These are phyloP conservation scores for Matsumurasca onukii DNA, from an alignment of 1,140 invertebrate genomes.

Conservation along the genomic window DNA sequence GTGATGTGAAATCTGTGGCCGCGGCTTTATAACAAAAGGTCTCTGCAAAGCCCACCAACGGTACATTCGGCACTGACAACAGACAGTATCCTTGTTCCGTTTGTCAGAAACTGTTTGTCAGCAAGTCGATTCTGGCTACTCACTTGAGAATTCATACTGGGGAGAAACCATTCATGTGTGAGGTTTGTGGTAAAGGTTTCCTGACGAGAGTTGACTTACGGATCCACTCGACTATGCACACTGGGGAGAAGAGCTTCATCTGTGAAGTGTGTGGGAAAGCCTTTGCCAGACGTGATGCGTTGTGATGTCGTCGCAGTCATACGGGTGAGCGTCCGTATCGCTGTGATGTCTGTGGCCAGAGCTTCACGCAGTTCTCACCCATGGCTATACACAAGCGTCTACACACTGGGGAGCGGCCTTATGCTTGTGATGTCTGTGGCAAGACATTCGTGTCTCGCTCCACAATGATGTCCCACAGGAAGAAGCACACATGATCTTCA, in stretches of 20 bases:
- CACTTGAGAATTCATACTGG: conserved; percentile 89
- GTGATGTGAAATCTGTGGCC: conserved; percentile 74
- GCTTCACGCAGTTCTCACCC: conserved; percentile 63
- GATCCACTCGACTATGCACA: conserved; percentile 84
- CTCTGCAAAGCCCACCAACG: conserved; percentile 69
- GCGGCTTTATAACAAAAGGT: conserved; percentile 79
- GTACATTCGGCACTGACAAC: conserved; percentile 66
- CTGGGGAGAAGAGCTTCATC: conserved; percentile 74
- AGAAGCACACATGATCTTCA: conserved; percentile 50
- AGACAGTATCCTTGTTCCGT: conserved; percentile 66
- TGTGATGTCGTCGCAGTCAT: conserved; percentile 68
- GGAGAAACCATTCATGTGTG: conserved; percentile 70
- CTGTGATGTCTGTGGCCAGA: conserved; percentile 63
- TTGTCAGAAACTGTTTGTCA: conserved; percentile 69
- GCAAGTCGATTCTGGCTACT: conserved; percentile 75
- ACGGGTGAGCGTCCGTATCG: conserved; percentile 53
- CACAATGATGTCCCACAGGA: conserved; percentile 60
- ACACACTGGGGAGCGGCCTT: conserved; percentile 80
- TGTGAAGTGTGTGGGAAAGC: conserved; percentile 64
- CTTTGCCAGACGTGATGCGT: conserved; percentile 67
- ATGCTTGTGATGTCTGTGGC: conserved; percentile 71
- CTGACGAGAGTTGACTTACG: conserved; percentile 52
- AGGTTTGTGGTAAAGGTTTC: conserved; percentile 67
- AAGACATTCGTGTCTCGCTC: conserved; percentile 59
- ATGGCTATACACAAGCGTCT: conserved; percentile 61